Base-by-base conservation (phyloP, 2,797 vertebrate genomes). In the Mastacembelus armatus region DNA sequence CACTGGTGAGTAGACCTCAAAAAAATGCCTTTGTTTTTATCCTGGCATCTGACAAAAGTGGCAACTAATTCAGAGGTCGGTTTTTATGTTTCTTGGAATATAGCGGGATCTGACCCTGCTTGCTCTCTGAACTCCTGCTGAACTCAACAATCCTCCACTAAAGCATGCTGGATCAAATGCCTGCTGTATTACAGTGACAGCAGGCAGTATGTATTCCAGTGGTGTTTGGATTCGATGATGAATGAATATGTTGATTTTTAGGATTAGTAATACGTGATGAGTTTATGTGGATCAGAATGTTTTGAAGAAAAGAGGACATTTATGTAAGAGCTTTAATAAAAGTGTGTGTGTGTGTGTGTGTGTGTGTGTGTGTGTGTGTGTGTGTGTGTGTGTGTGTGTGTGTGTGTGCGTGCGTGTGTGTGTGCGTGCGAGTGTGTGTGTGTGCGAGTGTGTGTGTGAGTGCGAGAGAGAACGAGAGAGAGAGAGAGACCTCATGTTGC, bases 51-150 rank as follows among this genome's bases (percentile, higher is more conserved):
- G 30, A 62, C 11, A 24, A n/a, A n/a, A n/a, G 56, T 62, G 42
- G 40, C 15, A 45, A 14, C 42, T 64, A 74, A 61, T 63, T 22
- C 30, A 0, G 16, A 59, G 47, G 59, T 62, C 1, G 14, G 21
- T 33, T 74, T 66, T 39, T 64, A 68, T 59, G 57, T 49, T 74
- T 71, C 61, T 57, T 70, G 67, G 52, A 59, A 67, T 67, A 69
- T 43, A 45, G 43, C 54, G 19, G 47, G 58, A 49, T 35, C 68
- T 74, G 61, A 65, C 62, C 62, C 22, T 11, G 47, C 47, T 66
- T 45, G 57, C 33, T 18, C 5, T 33, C 14, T 78, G 71, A 82
- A 72, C 69, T 78, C 51, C 35, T 10, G 36, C 54, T 81, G 73
- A 81, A 62, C 74, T 4, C 10, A 14, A 45, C 50, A 15, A 36